These are phyloP conservation scores for Drosophila eohydei DNA, from an alignment of 2,888 invertebrate genomes.

Conservation along the genomic window DNA sequence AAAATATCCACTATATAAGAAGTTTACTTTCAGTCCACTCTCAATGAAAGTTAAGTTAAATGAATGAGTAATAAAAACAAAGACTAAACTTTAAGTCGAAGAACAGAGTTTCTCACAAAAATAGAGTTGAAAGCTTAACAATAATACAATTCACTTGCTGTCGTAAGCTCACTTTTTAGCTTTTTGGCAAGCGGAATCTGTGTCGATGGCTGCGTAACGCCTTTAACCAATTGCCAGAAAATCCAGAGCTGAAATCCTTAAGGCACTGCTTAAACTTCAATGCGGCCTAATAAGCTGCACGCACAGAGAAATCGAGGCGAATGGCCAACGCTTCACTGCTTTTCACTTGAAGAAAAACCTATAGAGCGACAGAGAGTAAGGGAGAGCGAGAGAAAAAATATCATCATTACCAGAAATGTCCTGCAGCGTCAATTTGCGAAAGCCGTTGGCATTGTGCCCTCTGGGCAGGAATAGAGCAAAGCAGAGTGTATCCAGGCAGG, in stretches of 20 bases:
- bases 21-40: neutral
- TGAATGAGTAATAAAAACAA: neutral
- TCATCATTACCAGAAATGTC: conserved; percentile 74
- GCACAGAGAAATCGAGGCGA: conserved; percentile 20
- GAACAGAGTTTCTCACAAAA: neutral
- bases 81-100: neutral
- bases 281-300: conserved; percentile 61
- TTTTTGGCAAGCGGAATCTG: conserved; percentile 8
- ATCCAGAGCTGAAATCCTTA: conserved; percentile 39
- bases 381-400: conserved; percentile 10
- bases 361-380: neutral
- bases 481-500: conserved; percentile 8
- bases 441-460: conserved; percentile 75
- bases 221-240: conserved; percentile 50
- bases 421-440: conserved; percentile 78
- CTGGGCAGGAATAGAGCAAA: conserved; percentile 31
- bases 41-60: neutral
- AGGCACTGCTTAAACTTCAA: conserved; percentile 56
- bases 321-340: conserved; percentile 42
- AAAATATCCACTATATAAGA: neutral
- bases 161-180: neutral
- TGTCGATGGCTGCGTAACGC: conserved; percentile 42
- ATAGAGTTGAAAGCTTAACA: neutral
- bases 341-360: conserved; percentile 6
- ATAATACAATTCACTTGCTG: neutral